phyloP scores from a whole-genome alignment of 2,888 invertebrate genomes.

The Pteria penguin region DNA sequence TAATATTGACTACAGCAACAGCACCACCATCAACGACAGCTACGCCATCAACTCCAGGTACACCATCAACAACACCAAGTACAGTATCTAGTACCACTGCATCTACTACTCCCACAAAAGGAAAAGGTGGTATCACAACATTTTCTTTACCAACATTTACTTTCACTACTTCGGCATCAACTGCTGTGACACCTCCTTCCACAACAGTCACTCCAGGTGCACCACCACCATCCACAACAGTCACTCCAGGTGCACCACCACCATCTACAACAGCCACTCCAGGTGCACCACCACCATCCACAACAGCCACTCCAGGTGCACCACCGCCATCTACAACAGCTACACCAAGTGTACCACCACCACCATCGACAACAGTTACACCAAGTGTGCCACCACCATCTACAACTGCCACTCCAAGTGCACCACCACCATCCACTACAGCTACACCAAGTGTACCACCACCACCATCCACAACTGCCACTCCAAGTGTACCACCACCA shows the following conservation, averaged over 20 bases:
- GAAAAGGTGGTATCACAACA: too few relatives aligned
- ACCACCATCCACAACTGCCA: neutral
- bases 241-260: neutral
- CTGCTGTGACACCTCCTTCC: neutral
- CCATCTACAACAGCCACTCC: neutral
- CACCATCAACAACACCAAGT: neutral
- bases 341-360: neutral
- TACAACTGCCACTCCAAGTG: too few relatives aligned
- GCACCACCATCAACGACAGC: neutral
- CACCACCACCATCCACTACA: neutral
- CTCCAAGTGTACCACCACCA: too few relatives aligned
- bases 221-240: neutral
- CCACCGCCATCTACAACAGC: neutral
- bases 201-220: neutral
- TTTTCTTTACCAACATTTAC: too few relatives aligned
- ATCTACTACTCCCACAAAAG: too few relatives aligned
- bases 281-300: neutral
- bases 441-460: too few relatives aligned
- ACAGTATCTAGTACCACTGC: too few relatives aligned
- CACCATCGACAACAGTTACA: neutral
- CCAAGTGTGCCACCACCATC: neutral
- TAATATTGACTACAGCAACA: too few relatives aligned
- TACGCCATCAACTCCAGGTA: neutral
- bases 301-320: neutral
- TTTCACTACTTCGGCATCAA: neutral